These are phyloP conservation scores for Petrocephalus schoutedeni DNA, from an alignment of 2,797 vertebrate species.

Conservation along the genomic window DNA sequence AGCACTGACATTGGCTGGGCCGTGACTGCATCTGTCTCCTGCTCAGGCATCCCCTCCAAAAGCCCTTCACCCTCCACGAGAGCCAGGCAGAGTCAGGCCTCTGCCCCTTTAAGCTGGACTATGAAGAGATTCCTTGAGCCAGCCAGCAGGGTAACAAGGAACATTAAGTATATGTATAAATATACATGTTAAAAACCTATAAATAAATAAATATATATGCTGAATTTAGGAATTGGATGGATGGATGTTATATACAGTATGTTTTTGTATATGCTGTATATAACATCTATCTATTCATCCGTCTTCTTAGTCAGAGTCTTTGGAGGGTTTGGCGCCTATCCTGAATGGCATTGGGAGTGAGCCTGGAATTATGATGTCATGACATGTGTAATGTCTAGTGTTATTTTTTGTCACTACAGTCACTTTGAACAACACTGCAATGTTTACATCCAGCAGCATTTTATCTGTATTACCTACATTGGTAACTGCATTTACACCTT, in stretches of 20 bases:
- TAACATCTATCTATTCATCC: background rate
- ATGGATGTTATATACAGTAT: background rate
- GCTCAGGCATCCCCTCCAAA: slow-evolving; percentile 71
- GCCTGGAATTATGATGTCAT: background rate
- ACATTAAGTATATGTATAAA: background rate
- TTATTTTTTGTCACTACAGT: no score
- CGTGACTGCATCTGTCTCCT: background rate
- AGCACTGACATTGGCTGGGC: background rate
- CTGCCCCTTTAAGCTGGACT: slow-evolving; percentile 72
- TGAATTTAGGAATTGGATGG: background rate
- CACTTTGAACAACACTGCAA: no score
- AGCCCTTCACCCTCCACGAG: slow-evolving; percentile 70
- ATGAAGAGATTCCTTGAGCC: slow-evolving; percentile 77
- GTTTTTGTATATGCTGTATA: background rate
- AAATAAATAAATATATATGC: background rate
- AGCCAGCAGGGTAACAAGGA: slow-evolving; percentile 61
- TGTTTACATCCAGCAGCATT: no score
- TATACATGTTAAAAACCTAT: background rate
- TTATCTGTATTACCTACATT: no score
- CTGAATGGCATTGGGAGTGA: background rate
- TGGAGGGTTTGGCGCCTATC: background rate
- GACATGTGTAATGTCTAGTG: no score
- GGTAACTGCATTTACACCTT: no score
- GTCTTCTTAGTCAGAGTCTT: background rate
- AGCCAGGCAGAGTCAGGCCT: slow-evolving; percentile 61